phyloP scores from a whole-genome alignment of 2,113 vertebrate genomes.

The Polyodon spathula region DNA sequence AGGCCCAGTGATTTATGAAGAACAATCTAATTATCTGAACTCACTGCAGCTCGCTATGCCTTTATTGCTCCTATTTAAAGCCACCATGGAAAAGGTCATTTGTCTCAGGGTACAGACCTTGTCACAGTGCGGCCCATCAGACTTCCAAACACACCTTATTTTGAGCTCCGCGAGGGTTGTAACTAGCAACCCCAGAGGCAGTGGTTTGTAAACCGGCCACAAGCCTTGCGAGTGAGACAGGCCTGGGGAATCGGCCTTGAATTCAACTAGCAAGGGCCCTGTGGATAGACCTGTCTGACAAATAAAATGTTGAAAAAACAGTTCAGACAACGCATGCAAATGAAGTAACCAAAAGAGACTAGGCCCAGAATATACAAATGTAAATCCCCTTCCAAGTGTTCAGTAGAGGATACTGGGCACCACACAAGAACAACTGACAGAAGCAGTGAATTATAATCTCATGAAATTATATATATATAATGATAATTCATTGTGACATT shows the following conservation, averaged over 20 bases:
- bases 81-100: slow-evolving; percentile 1
- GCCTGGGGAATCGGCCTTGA: neutral
- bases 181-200: neutral
- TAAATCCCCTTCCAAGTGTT: neutral
- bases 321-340: neutral
- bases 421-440: slow-evolving; percentile 4
- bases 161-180: neutral
- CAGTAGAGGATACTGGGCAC: neutral
- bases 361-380: neutral
- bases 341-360: neutral
- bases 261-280: neutral
- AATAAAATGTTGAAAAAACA: neutral
- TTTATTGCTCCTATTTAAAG: slow-evolving; percentile 18
- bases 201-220: neutral
- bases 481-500: neutral
- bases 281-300: neutral
- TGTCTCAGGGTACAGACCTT: neutral
- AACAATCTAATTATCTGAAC: slow-evolving; percentile 23
- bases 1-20: slow-evolving; percentile 17
- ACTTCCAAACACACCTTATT: neutral
- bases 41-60: neutral
- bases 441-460: slow-evolving; percentile 1
- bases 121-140: neutral
- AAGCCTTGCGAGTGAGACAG: neutral
- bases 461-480: slow-evolving; percentile 5